phyloP scores from a whole-genome alignment of 2,888 invertebrate genomes.

The Tillus elongatus region DNA sequence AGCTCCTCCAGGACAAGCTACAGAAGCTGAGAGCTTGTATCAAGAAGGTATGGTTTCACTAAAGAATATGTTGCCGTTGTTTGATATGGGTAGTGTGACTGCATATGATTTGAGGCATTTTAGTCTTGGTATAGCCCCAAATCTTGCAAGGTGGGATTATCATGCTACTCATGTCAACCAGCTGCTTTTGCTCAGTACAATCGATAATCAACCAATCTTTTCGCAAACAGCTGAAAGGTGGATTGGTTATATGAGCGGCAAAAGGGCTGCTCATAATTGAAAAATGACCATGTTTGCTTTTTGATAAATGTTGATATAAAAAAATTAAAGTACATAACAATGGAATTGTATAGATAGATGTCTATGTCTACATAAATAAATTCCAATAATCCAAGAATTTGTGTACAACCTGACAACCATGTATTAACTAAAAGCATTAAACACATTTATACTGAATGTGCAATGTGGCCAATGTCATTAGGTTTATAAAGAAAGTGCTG shows the following conservation, averaged over 20 bases:
- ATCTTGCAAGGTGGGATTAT: constrained; percentile 97
- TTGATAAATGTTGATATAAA: no score
- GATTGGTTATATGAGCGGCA: constrained; percentile 94
- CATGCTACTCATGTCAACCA: constrained; percentile 98
- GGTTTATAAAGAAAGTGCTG: no score
- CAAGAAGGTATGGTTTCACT: constrained; percentile 79
- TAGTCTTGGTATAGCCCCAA: constrained; percentile 80
- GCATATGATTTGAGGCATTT: constrained; percentile 94
- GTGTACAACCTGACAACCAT: no score
- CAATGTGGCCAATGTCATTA: no score
- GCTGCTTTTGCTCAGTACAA: constrained; percentile 74
- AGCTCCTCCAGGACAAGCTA: constrained; percentile 56
- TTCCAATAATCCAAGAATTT: no score
- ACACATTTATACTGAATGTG: no score
- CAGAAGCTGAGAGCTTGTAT: constrained; percentile 67
- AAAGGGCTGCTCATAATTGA: constrained; percentile 84
- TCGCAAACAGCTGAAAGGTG: constrained; percentile 80
- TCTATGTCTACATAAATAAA: no score
- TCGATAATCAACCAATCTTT: constrained; percentile 75
- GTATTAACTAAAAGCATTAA: no score
- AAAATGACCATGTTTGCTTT: no score
- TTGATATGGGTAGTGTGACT: constrained; percentile 91
- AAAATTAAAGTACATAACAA: no score
- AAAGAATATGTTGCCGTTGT: constrained; percentile 78
- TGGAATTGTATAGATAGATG: no score